A percentile compares a stretch with the other conserved stretches of the same genome.
Conservation (phyloP, 2,888 invertebrate genomes). For the Embidobia sp. region DNA sequence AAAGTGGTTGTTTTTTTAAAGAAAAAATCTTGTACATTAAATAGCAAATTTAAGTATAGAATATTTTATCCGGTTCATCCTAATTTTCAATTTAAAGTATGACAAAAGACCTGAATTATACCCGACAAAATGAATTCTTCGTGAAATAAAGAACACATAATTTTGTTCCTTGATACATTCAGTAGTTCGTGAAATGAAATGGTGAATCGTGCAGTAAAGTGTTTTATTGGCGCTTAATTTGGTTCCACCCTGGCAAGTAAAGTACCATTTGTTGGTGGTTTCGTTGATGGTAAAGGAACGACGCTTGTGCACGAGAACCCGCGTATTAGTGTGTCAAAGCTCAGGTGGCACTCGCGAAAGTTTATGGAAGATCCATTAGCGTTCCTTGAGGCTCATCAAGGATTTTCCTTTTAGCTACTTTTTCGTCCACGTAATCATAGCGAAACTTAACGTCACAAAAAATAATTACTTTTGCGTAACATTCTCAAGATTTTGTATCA, state of each 20-base stretch:
- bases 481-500: too few species aligned
- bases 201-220: conserved; percentile 15
- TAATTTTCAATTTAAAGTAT: too few species aligned
- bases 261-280: conserved; percentile 21
- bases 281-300: conserved; percentile 7
- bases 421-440: not conserved
- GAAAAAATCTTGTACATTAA: too few species aligned
- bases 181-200: conserved; percentile 19
- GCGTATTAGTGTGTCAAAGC: conserved; percentile 15
- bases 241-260: conserved; percentile 21
- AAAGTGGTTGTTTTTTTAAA: too few species aligned
- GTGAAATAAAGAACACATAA: conserved; percentile 4
- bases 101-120: too few species aligned
- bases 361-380: conserved; percentile 32
- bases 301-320: not conserved
- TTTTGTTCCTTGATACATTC: conserved; percentile 16
- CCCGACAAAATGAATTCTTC: not conserved
- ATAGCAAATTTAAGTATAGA: too few species aligned
- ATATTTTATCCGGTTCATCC: too few species aligned
- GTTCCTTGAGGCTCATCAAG: conserved; percentile 19
- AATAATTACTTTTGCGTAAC: too few species aligned
- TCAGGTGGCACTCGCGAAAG: conserved; percentile 11
- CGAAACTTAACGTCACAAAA: too few species aligned
- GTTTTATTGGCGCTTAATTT: conserved; percentile 36
- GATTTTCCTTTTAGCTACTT: conserved; percentile 1